A percentile compares a stretch with the other conserved stretches of the same genome.
Conservation (phyloP, 1,140 invertebrate genomes). For the Luehdorfia chinensis region DNA sequence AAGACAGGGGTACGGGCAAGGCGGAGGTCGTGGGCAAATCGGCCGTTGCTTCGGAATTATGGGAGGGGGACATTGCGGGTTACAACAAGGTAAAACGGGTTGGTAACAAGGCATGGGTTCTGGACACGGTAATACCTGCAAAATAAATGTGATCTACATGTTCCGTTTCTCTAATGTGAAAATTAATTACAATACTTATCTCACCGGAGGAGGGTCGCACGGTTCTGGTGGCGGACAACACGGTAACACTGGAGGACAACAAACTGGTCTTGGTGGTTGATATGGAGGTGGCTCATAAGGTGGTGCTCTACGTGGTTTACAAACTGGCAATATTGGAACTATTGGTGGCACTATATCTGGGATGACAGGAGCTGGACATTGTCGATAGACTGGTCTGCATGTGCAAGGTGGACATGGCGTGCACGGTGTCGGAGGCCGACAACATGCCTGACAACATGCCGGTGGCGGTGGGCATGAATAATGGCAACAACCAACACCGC, state of each 20-base stretch:
- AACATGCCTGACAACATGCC: constrained; percentile 53
- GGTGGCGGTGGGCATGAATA: constrained; percentile 48
- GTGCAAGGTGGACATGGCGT: constrained; percentile 59
- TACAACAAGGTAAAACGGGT: constrained; percentile 60
- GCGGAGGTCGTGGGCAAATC: constrained; percentile 57
- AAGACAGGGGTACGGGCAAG: constrained; percentile 44
- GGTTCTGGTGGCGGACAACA: constrained; percentile 63
- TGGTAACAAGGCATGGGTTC: constrained; percentile 56
- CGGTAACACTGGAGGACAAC: constrained; percentile 55
- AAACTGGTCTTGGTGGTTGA: constrained; percentile 50
- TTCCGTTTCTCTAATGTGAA: not conserved
- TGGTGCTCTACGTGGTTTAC: constrained; percentile 47
- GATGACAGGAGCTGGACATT: constrained; percentile 50
- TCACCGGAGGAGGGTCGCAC: constrained; percentile 63
- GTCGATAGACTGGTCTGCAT: constrained; percentile 46
- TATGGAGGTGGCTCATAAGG: constrained; percentile 40
- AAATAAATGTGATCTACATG: constrained; percentile 15
- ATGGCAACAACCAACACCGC: constrained; percentile 42
- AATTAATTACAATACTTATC: not conserved
- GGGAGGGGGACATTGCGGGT: constrained; percentile 62
- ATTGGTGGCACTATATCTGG: constrained; percentile 59
- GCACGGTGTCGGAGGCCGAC: constrained; percentile 55
- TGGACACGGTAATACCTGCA: constrained; percentile 52
- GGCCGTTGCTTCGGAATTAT: constrained; percentile 60
- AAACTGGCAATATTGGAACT: constrained; percentile 50